Percentiles rank a stretch among this genome's conserved stretches.
phyloP scores from a whole-genome alignment of 2,113 vertebrate species.

The Capreolus pygargus region DNA sequence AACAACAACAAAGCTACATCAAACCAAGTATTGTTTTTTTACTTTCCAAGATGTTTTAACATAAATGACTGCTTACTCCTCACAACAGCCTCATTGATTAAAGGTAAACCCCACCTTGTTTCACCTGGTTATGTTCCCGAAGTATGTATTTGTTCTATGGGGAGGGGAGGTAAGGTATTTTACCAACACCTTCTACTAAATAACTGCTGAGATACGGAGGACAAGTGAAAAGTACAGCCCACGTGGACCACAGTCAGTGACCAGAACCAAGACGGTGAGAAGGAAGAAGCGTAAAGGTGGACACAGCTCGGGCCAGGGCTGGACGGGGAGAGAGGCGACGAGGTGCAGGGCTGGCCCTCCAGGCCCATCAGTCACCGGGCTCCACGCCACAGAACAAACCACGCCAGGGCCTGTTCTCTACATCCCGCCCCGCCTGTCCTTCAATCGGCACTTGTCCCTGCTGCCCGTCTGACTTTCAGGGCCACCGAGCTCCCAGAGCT shows the following conservation, averaged over 20 bases:
- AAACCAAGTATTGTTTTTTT: not conserved
- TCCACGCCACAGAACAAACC: no score
- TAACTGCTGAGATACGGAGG: accelerated
- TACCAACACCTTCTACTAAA: not conserved
- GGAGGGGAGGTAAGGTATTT: not conserved
- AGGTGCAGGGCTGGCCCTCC: not conserved
- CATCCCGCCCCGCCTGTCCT: not conserved
- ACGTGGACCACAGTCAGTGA: accelerated
- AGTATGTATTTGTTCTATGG: not conserved
- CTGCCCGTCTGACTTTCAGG: not conserved
- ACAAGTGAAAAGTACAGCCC: not conserved
- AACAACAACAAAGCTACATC: not conserved
- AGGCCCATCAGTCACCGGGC: accelerated
- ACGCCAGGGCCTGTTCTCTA: accelerated
- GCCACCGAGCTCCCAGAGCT: not conserved
- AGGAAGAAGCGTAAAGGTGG: accelerated
- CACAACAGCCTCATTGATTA: not conserved
- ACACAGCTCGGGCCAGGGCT: not conserved
- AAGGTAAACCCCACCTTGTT: not conserved
- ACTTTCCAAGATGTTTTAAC: not conserved
- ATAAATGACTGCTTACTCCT: not conserved
- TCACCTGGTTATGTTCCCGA: not conserved
- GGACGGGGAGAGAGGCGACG: accelerated
- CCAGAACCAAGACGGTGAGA: not conserved
- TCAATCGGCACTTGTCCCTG: not conserved